Base-by-base conservation (phyloP, 92 coral and sea anemone species). In the Zoanthus sociatus region DNA sequence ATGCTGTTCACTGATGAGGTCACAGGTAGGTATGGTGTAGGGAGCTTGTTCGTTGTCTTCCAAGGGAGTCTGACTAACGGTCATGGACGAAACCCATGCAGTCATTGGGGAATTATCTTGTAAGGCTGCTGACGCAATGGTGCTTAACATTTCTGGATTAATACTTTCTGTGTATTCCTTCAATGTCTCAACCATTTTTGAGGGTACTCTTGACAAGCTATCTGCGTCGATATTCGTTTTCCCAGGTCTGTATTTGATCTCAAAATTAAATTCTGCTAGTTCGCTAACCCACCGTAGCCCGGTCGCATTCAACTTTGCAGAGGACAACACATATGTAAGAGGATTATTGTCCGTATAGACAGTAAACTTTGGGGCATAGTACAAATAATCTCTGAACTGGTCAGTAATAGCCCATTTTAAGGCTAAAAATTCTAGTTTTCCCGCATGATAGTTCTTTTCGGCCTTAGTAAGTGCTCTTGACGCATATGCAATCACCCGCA, bases 271-370 rank as follows among this genome's bases (percentile, higher is more conserved):
- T 32, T 90, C 89, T 6, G 92, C 90, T 44, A 90, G 45, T 86
- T 90, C 92, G 15, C 69, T 74, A 61, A 86, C 87, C 92, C 90
- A 86, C 42, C 90, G 82, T 13, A 76, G 86, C 44, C 92, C 90
- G 47, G 90, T 78, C 20, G 85, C 90, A 74, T 86, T 77, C 64
- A 90, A 86, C 77, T 90, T 90, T 70, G 90, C 90, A 15, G 92
- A 76, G 55, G 90, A 77, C 71, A 90, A 78, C 42, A 78, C 74
- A 73, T 76, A 89, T 7, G 91, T 88, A 51, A 83, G 56, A 4
- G 87, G 87, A 69, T 83, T 83, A 16, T 84, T 84, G 79, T 84
- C 88, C 75, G 81, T 84, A 66, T 45, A 84, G 63, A 84, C 88
- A 50, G 63, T 71, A 66, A 84, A 84, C 78, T 71, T 54, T 42